Evolutionary conservation across 1,140 invertebrate genomes (phyloP), one percentile per base, ranked within the genome.

Genomic region (Manduca sexta): DNA sequence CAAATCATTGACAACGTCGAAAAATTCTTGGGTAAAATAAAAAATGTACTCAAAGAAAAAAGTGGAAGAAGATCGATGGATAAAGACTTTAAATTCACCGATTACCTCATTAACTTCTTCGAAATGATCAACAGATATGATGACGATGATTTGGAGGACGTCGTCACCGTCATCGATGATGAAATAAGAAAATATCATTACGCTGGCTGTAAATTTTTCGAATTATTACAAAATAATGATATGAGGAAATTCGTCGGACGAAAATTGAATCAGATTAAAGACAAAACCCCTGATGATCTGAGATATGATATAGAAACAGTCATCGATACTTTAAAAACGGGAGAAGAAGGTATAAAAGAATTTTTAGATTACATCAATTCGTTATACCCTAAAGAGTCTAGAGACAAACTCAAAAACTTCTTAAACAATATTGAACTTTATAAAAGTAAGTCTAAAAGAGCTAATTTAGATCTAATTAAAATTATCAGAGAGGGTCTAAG

Each of bases 1-100:
- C 34, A 45, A 4, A 42, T 75, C n/a, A 45, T 80, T 26, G 45
- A 74, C 12, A 70, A 64, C n/a, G 49, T 73, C 1, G 56, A 74
- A 41, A 45, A 51, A 5, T 59, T 73, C 17, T 50, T 79, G 0
- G 30, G 39, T 4, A 60, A 69, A 47, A 51, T 75, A 5, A 66
- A 58, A 59, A 52, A 35, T 13, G 57, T 55, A 3, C 40, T 62
- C 5, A 35, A 43, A 6, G 11, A 35, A 8, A 51, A 45, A 33
- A 40, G 21, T 26, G 12, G n/a, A n/a, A 11, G 29, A 21, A 37
- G 40, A 39, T 31, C 35, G 8, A 30, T 13, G 13, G 50, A 17
- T 14, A 37, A 37, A 33, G 40, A 5, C 12, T 18, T 18, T 34
- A 53, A 49, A 49, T 17, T 51, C 8, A 58, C 53, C 1, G 56